Conservation (phyloP, 2,797 vertebrate genomes). For the Microctenopoma stevenorrisi region DNA sequence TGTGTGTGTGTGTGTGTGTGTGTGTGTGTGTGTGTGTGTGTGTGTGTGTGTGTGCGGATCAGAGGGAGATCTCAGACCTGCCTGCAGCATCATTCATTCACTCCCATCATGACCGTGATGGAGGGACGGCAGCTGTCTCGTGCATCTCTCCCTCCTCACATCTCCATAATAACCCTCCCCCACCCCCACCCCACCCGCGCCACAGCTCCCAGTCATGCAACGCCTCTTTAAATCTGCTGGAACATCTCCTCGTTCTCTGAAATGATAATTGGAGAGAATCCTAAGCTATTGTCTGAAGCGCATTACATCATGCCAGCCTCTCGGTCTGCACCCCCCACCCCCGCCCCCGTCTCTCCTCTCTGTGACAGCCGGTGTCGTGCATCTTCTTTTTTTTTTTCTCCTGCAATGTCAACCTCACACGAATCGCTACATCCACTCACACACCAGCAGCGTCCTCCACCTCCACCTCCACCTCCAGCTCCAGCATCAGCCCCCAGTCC, state of each 20-base stretch:
- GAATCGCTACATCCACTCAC: too few relatives aligned
- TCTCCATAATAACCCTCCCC: constrained; percentile 51
- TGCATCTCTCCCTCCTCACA: constrained; percentile 37
- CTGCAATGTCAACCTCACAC: constrained; percentile 61
- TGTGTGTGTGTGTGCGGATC: constrained; percentile 2
- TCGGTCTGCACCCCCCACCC: constrained; percentile 87
- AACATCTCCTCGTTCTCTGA: constrained; percentile 65
- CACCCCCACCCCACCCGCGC: constrained; percentile 59
- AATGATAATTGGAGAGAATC: constrained; percentile 86
- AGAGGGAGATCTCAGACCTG: constrained; percentile 13
- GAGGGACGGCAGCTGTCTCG: constrained; percentile 21
- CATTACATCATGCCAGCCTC: constrained; percentile 91
- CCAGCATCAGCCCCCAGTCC: constrained; percentile 44
- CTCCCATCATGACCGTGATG: not conserved
- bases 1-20: not conserved
- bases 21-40: not conserved
- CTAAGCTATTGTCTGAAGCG: constrained; percentile 96
- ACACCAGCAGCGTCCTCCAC: not conserved
- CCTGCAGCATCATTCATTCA: constrained; percentile 38
- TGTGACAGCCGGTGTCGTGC: constrained; percentile 53
- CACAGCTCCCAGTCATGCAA: constrained; percentile 51
- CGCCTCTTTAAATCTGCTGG: constrained; percentile 41
- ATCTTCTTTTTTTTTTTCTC: constrained; percentile 1
- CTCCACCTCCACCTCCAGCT: constrained; percentile 6
- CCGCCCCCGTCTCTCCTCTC: constrained; percentile 52